A percentile compares a stretch with the other conserved stretches of the same genome.
Conservation (phyloP, 2,888 invertebrate genomes). For the Drosophila conformis region DNA sequence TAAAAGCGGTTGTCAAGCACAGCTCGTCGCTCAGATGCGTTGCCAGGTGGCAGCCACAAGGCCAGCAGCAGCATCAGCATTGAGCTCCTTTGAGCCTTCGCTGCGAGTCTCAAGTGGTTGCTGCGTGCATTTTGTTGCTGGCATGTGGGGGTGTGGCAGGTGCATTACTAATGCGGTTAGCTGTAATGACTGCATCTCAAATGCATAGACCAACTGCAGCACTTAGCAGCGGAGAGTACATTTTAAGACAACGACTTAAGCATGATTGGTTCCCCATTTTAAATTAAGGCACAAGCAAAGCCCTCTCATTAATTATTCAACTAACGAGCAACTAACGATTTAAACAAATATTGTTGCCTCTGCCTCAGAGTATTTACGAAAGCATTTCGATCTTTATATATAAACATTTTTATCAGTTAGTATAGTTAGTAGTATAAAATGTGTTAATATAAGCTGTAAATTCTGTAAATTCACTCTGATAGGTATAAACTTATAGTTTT, state of each 20-base stretch:
- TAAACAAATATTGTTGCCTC: background rate
- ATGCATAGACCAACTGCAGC: slow-evolving; percentile 59
- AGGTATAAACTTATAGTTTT: background rate
- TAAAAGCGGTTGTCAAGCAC: slow-evolving; percentile 77
- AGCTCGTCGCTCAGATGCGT: slow-evolving; percentile 69
- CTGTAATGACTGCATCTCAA: slow-evolving; percentile 59
- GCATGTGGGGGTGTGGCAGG: background rate
- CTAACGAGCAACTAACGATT: background rate
- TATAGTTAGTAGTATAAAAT: too few relatives aligned
- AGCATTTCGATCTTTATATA: background rate
- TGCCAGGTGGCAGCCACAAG: slow-evolving; percentile 70
- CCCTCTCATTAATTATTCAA: background rate
- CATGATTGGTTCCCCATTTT: slow-evolving; percentile 27
- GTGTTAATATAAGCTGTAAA: too few relatives aligned
- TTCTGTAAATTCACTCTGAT: too few relatives aligned
- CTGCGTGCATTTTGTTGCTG: slow-evolving; percentile 42
- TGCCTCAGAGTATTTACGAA: background rate
- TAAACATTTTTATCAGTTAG: background rate
- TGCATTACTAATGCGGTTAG: slow-evolving; percentile 56
- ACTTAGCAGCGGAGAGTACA: slow-evolving; percentile 41
- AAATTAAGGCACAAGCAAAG: background rate
- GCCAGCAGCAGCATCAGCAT: slow-evolving; percentile 32
- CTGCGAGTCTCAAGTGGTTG: slow-evolving; percentile 59
- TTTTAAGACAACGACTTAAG: slow-evolving; percentile 12
- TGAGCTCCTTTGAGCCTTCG: slow-evolving; percentile 32